Evolutionary conservation across 2,888 invertebrate species (phyloP), one percentile per base, ranked within the genome.

Genomic region (Tetramorium bicarinatum): DNA sequence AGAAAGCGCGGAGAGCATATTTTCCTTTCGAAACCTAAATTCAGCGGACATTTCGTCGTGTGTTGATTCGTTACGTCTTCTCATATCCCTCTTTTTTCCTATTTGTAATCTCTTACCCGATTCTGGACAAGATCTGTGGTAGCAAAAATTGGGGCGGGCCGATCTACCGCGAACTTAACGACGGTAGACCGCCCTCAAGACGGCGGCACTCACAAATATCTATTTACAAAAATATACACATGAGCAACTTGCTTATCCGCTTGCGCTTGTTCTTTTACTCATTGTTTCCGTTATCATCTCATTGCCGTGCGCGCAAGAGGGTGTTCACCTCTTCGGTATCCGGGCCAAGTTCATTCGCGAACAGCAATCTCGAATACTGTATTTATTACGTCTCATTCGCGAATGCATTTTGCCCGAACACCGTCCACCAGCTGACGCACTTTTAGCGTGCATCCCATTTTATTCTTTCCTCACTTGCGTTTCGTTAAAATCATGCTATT

Each of bases 161-260:
- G 85, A 67, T 86, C 90, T 71, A 82, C 61, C 87, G 87, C 75
- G 72, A 67, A 13, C 69, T 59, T 52, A 64, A 86, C 86, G 38
- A 59, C 85, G 88, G 81, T 85, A 61, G 88, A 84, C 77, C 90
- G 61, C 90, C 93, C 92, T 93, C 92, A 94, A 94, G 93, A 93
- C 93, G 93, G 93, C 93, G 91, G 93, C 93, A 93, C 92, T 93
- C 93, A 92, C 93, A 93, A 91, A 93, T 93, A 93, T 91, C 92
- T 93, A 93, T 93, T 94, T 94, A 94, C 94, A 94, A 94, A 94
- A 94, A 94, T 94, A 94, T 94, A 94, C 94, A 94, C 93, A 92
- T 94, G 94, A 94, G 94, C 94, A 94, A 94, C 93, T 94, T 92
- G 92, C 92, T 92, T 92, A 88, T 92, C 85, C 90, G 90, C 91